Evolutionary conservation across 2,113 vertebrate species (phyloP).

Genomic region (Lagopus muta): DNA sequence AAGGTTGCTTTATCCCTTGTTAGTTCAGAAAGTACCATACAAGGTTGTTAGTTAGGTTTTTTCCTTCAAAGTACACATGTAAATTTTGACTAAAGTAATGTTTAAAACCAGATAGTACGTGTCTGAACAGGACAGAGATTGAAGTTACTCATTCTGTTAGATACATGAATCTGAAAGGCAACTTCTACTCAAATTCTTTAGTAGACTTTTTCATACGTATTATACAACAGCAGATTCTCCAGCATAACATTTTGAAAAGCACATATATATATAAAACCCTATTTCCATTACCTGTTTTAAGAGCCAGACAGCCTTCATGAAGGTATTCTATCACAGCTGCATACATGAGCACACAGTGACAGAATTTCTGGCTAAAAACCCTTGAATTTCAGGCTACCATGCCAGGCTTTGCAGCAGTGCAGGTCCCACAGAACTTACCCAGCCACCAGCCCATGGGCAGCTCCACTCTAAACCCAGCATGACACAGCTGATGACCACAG

Average conservation of each 20-base stretch:
- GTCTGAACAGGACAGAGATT: background rate
- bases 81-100: background rate
- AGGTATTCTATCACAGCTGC: background rate
- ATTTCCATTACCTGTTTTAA: too few relatives aligned
- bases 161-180: background rate
- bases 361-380: background rate
- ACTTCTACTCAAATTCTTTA: background rate
- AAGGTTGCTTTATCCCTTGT: background rate
- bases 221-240: background rate
- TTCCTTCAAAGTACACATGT: background rate
- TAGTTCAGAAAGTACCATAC: background rate
- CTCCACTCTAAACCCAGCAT: background rate
- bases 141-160: background rate
- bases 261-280: background rate
- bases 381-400: background rate
- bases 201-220: background rate
- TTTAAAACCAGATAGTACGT: background rate
- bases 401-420: background rate
- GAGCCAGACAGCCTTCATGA: background rate
- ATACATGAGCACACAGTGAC: accelerated
- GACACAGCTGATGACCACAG: background rate
- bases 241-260: background rate
- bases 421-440: background rate
- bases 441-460: background rate
- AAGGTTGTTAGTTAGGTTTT: background rate